Percentiles rank a stretch among this genome's conserved stretches.
Evolutionary conservation across 64 coral and sea anemone genomes (phyloP).

Genomic region (Montipora sp.): DNA sequence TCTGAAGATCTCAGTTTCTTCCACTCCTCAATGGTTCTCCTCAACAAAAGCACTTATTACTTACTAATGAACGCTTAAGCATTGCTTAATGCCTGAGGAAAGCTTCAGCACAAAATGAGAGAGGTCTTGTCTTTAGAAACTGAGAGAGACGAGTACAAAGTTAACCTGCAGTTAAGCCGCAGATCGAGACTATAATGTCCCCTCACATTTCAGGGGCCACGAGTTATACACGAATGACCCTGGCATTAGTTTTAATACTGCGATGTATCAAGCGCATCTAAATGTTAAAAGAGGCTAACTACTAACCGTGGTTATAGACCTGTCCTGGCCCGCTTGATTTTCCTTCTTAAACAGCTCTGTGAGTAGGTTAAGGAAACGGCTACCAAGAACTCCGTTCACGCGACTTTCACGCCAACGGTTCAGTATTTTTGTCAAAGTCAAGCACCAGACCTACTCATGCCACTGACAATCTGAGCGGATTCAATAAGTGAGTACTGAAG

Average conservation of each 20-base stretch:
- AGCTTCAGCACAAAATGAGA: conserved; percentile 15
- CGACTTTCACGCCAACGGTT: not conserved
- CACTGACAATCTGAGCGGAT: not conserved
- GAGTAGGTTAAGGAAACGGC: not conserved
- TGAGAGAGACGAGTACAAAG: not conserved
- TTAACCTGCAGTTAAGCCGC: not conserved
- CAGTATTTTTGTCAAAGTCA: not conserved
- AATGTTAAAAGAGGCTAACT: not conserved
- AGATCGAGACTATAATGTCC: too few species aligned
- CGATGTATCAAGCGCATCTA: not conserved
- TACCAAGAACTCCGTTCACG: not conserved
- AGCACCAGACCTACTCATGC: not conserved
- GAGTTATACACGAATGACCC: too few species aligned
- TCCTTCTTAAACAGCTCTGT: not conserved
- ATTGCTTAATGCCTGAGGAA: conserved; percentile 6
- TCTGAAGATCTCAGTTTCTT: not conserved
- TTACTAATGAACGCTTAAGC: not conserved
- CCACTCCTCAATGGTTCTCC: not conserved
- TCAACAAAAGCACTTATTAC: not conserved
- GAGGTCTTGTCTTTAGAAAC: not conserved
- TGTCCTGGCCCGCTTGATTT: not conserved
- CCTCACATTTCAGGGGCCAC: too few species aligned
- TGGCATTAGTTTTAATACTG: not conserved
- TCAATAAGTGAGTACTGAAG: not conserved
- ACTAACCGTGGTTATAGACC: not conserved